Conservation (phyloP, 2,888 invertebrate species). For the Hypomecis punctinalis region DNA sequence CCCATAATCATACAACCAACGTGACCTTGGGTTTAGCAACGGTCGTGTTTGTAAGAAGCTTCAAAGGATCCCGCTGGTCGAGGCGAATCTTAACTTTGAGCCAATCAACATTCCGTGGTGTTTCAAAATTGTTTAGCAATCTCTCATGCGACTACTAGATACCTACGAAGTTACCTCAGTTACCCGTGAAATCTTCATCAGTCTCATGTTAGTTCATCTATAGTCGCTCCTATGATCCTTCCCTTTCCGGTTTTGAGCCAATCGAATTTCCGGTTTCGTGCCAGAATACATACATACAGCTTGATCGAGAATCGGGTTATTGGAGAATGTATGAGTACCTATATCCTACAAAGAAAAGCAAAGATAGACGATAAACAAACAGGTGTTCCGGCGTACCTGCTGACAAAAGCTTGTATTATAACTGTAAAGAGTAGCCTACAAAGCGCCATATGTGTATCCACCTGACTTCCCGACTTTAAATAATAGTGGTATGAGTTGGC, state of each 20-base stretch:
- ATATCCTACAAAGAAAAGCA: constrained; percentile 1
- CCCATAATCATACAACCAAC: constrained; percentile 50
- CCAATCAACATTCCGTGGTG: background rate
- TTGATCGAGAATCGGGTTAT: background rate
- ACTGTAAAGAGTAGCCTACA: constrained; percentile 11
- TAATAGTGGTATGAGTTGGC: constrained; percentile 19
- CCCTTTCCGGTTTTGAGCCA: constrained; percentile 13
- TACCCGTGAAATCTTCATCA: constrained; percentile 1
- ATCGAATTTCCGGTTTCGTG: constrained; percentile 23
- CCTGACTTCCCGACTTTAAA: constrained; percentile 34
- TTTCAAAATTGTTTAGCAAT: background rate
- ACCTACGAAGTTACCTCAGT: background rate
- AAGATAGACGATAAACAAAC: background rate
- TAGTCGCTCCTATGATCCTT: constrained; percentile 1
- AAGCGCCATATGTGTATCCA: constrained; percentile 33
- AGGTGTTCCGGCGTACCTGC: background rate
- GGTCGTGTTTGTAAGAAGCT: constrained; percentile 25
- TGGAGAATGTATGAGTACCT: background rate
- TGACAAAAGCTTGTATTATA: constrained; percentile 8
- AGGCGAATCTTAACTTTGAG: constrained; percentile 1
- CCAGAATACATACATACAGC: background rate
- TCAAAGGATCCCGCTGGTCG: constrained; percentile 13
- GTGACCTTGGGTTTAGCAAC: constrained; percentile 54
- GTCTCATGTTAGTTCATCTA: constrained; percentile 2
- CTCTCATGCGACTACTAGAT: background rate